These are phyloP conservation scores for Drosophila nigromelanica DNA, from an alignment of 1,140 invertebrate genomes.

Conservation along the genomic window DNA sequence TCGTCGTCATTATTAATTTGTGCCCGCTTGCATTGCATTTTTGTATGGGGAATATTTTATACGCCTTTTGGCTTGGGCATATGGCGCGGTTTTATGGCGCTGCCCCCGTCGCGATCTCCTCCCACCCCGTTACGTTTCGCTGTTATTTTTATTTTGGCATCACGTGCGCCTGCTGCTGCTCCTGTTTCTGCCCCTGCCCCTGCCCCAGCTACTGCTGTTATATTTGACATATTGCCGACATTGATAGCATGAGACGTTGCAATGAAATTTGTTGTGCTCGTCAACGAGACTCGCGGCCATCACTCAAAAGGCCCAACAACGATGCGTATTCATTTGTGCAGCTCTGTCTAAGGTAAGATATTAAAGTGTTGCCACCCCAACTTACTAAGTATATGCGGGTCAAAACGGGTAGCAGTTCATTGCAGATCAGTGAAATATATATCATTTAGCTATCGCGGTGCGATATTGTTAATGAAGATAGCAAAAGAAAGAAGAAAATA, in stretches of 20 bases:
- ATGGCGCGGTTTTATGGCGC: slow-evolving; percentile 36
- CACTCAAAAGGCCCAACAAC: slow-evolving; percentile 51
- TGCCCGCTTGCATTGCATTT: slow-evolving; percentile 40
- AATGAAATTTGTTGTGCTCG: slow-evolving; percentile 77
- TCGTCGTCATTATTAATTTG: slow-evolving; percentile 74
- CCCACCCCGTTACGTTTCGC: slow-evolving; percentile 40
- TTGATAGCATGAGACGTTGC: slow-evolving; percentile 77
- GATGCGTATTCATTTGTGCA: slow-evolving; percentile 13
- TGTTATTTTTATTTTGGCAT: slow-evolving; percentile 59
- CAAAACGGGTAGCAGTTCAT: too few relatives aligned
- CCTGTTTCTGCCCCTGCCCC: slow-evolving; percentile 22
- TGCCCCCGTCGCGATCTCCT: slow-evolving; percentile 27
- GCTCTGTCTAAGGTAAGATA: slow-evolving; percentile 6
- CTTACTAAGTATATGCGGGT: background rate
- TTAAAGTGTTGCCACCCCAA: slow-evolving; percentile 29
- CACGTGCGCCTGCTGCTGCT: slow-evolving; percentile 51
- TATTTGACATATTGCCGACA: slow-evolving; percentile 79
- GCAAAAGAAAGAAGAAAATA: too few relatives aligned
- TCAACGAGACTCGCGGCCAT: slow-evolving; percentile 69
- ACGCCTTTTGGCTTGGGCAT: slow-evolving; percentile 30
- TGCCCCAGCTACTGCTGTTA: slow-evolving; percentile 51
- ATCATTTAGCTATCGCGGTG: too few relatives aligned
- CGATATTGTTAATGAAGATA: too few relatives aligned
- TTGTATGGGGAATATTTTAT: slow-evolving; percentile 38
- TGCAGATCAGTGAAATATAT: too few relatives aligned